Evolutionary conservation across 64 coral and sea anemone species (phyloP).

Genomic region (Montipora efflorescens): DNA sequence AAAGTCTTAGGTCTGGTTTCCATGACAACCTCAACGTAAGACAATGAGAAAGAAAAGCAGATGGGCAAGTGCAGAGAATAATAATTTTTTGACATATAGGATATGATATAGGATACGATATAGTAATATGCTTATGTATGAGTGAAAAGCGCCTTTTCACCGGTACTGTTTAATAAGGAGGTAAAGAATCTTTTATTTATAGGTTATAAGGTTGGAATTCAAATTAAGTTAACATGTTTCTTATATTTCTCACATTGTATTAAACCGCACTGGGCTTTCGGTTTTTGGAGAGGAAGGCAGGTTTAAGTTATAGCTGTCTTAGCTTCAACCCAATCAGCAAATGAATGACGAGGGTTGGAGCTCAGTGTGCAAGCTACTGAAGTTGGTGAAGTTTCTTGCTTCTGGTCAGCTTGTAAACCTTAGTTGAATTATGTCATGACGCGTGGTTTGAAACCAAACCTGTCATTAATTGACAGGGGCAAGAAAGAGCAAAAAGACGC

Average conservation of each 20-base stretch:
- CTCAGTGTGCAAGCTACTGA: no score
- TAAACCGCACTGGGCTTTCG: neutral
- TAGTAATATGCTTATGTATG: no score
- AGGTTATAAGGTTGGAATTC: neutral
- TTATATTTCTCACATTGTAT: neutral
- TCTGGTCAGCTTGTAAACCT: no score
- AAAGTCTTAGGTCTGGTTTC: neutral
- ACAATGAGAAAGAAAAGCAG: neutral
- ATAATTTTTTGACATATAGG: no score
- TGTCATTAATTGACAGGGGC: neutral
- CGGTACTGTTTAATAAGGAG: no score
- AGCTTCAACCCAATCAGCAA: neutral
- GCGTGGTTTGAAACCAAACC: no score
- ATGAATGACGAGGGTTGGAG: neutral
- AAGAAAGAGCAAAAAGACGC: neutral
- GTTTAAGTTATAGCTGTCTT: neutral
- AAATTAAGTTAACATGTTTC: neutral
- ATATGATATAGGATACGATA: no score
- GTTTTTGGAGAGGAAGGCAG: neutral
- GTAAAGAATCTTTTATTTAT: slow-evolving; percentile 20
- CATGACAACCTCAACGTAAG: neutral
- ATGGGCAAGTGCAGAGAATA: neutral
- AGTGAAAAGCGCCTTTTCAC: no score
- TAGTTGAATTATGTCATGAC: no score
- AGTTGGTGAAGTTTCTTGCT: no score